Percentiles rank a stretch among this genome's conserved stretches.
These are phyloP conservation scores for Megaustenia siamemsis DNA, from an alignment of 2,888 invertebrate species.

Conservation along the genomic window DNA sequence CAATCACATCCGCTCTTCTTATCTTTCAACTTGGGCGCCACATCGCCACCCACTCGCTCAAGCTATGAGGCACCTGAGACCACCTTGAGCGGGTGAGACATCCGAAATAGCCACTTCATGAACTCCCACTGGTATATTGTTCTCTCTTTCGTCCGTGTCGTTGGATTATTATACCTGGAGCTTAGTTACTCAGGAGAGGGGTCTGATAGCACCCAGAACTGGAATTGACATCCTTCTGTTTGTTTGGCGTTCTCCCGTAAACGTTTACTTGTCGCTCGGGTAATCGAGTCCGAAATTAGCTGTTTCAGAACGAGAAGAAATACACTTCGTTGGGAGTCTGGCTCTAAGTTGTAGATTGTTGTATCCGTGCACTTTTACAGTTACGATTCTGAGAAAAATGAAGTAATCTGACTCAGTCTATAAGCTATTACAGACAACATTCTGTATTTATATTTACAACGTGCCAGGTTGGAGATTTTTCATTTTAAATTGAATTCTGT, in stretches of 20 bases:
- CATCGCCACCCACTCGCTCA: not conserved
- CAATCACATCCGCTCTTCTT: no score
- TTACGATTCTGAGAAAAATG: no score
- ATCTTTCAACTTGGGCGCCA: not conserved
- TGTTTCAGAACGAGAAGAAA: not conserved
- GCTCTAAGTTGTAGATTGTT: no score
- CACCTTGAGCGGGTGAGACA: not conserved
- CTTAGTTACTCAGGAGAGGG: not conserved
- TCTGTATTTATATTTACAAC: no score
- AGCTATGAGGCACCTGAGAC: not conserved
- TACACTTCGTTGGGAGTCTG: no score
- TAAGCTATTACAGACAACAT: no score
- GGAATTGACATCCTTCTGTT: not conserved
- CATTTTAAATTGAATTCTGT: no score
- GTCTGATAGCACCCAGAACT: not conserved
- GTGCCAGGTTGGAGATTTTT: no score
- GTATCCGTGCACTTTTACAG: no score
- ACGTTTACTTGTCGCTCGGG: not conserved
- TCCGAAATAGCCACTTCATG: not conserved
- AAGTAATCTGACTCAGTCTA: no score
- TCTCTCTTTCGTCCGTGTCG: not conserved
- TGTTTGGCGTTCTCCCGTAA: not conserved
- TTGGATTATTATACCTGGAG: not conserved
- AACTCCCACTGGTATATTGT: not conserved
- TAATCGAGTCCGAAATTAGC: not conserved